Percentiles rank a stretch among this genome's conserved stretches.
phyloP scores from a whole-genome alignment of 2,797 vertebrate genomes.

The Hapalemur alaotrensis region DNA sequence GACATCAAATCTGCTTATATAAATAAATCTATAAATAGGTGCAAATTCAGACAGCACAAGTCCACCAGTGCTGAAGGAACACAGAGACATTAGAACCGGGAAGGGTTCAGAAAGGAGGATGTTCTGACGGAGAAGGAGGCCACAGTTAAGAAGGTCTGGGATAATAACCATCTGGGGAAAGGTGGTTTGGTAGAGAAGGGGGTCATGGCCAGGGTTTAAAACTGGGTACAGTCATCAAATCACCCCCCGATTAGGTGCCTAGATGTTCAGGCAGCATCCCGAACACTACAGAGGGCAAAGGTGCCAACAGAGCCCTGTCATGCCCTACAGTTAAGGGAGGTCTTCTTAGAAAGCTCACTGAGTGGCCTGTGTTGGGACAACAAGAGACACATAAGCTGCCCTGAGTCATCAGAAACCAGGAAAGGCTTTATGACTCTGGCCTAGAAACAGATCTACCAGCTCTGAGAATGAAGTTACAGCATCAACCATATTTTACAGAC shows the following conservation, averaged over 20 bases:
- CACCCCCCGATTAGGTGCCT: neutral
- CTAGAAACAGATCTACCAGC: neutral
- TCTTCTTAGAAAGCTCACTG: slow-evolving; percentile 28
- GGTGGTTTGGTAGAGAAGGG: neutral
- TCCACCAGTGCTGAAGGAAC: neutral
- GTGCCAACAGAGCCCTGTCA: neutral
- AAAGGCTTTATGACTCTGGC: neutral
- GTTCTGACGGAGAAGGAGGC: neutral
- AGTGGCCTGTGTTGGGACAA: neutral
- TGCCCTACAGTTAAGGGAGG: neutral
- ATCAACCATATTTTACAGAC: neutral
- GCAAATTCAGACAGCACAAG: slow-evolving; percentile 4
- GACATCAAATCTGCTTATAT: slow-evolving; percentile 23
- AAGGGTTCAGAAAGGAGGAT: neutral
- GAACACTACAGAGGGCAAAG: neutral
- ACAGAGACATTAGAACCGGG: neutral
- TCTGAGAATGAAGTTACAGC: neutral
- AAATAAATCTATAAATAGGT: slow-evolving; percentile 49
- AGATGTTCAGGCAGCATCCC: neutral
- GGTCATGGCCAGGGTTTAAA: neutral
- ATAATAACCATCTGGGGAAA: neutral
- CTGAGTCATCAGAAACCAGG: neutral
- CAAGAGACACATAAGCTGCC: neutral
- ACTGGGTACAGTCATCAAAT: neutral
- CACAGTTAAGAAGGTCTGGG: neutral